Evolutionary conservation across 1,140 invertebrate genomes (phyloP), one percentile per base, ranked within the genome.

Genomic region (Pantala flavescens): DNA sequence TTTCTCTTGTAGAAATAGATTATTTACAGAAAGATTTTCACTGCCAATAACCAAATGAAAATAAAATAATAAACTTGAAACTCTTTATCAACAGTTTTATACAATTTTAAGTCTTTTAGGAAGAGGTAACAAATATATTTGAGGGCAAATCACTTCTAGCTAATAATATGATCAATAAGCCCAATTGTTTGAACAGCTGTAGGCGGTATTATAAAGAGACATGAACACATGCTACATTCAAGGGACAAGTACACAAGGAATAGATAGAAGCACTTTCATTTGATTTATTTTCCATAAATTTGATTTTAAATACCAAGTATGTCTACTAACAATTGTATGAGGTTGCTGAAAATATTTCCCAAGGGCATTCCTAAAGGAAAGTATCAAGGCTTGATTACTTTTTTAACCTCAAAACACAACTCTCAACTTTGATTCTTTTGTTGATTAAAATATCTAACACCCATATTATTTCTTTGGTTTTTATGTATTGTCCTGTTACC

Each of bases 391-490:
- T 19, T 63, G 49, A 1, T 7, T 63, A 19, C 14, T 63, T 63
- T 63, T 63, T 19, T 63, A 11, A 63, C 49, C 49, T 63, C 49
- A 63, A 63, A 63, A 63, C 49, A 63, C 49, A 63, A 63, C 16
- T 63, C 14, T 63, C 49, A 63, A 63, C 49, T 63, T 63, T 63
- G 49, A 63, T 21, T 63, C n/a, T 19, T 63, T 63, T 16, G 49
- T 63, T 63, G 49, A 63, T 63, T 63, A 63, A 63, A 63, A 63
- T 63, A 63, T 63, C 49, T 63, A 63, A 63, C 49, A 63, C 49
- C 49, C 49, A 63, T 63, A 63, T 63, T 16, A 63, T 19, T 63
- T 21, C n/a, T 63, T 63, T 16, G 49, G 14, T 63, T 63, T 16
- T 63, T 19, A 63, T 63, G 49, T 63, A 63, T 63, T 63, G 49